A percentile compares a stretch with the other conserved stretches of the same genome.
phyloP scores from a whole-genome alignment of 1,140 invertebrate species.

The Bombyx mandarina region DNA sequence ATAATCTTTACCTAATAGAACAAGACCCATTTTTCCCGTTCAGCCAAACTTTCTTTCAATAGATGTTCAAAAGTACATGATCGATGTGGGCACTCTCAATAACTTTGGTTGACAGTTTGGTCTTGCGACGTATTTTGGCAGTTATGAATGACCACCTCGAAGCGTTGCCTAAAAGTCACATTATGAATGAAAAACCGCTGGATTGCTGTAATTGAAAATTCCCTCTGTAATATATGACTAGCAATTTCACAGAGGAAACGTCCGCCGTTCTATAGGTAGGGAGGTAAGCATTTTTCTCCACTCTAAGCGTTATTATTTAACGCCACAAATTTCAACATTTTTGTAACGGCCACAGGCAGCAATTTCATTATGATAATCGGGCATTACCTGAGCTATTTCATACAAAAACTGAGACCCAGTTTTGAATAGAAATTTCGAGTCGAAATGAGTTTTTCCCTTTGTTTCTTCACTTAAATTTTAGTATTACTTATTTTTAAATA shows the following conservation, averaged over 20 bases:
- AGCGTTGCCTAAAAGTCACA: constrained; percentile 60
- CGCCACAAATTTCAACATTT: constrained; percentile 67
- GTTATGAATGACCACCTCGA: constrained; percentile 53
- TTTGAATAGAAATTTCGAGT: constrained; percentile 20
- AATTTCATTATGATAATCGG: constrained; percentile 68
- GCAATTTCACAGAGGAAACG: constrained; percentile 53
- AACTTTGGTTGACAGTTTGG: neutral
- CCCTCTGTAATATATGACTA: constrained; percentile 64
- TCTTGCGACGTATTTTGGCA: constrained; percentile 20
- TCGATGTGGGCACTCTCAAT: neutral
- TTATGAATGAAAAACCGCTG: constrained; percentile 68
- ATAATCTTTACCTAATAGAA: too few relatives aligned
- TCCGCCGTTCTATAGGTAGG: constrained; percentile 33
- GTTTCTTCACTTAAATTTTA: too few relatives aligned
- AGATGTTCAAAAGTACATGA: constrained; percentile 1
- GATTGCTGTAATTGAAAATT: constrained; percentile 69
- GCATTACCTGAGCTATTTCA: constrained; percentile 34
- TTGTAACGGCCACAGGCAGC: constrained; percentile 48
- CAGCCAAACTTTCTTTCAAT: too few relatives aligned
- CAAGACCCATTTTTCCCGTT: too few relatives aligned
- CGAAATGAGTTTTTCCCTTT: constrained; percentile 1
- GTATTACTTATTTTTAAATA: too few relatives aligned
- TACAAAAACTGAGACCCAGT: constrained; percentile 16
- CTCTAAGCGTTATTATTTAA: constrained; percentile 68
- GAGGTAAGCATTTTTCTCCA: constrained; percentile 58